phyloP scores from a whole-genome alignment of 2,888 invertebrate species.

The Drosophila longiperda region DNA sequence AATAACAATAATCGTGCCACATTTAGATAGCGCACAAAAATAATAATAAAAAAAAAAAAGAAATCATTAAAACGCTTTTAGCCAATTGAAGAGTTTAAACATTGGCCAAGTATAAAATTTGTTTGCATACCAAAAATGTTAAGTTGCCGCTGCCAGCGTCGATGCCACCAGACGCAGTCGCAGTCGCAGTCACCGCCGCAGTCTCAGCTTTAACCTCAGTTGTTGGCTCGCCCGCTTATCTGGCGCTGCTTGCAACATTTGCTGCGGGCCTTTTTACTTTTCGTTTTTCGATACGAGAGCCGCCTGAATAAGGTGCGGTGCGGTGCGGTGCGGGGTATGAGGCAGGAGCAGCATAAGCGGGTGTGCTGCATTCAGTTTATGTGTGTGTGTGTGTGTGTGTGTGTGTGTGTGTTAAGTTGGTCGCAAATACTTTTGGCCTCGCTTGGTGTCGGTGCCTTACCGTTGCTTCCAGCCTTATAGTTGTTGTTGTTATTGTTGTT shows the following conservation, averaged over 20 bases:
- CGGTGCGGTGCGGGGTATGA: not conserved
- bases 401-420: conserved; percentile 69
- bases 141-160: conserved; percentile 60
- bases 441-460: conserved; percentile 79
- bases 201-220: conserved; percentile 52
- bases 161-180: conserved; percentile 43
- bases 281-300: conserved; percentile 76
- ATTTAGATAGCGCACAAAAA: conserved; percentile 72
- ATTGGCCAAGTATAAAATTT: conserved; percentile 81
- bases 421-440: conserved; percentile 78
- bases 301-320: conserved; percentile 52
- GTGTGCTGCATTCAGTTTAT: conserved; percentile 48
- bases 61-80: conserved; percentile 65
- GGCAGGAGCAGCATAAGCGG: conserved; percentile 27
- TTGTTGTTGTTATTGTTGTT: conserved; percentile 27
- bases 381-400: conserved; percentile 34
- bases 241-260: conserved; percentile 79
- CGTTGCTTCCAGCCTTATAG: conserved; percentile 62
- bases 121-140: conserved; percentile 75
- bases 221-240: conserved; percentile 71
- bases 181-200: conserved; percentile 26
- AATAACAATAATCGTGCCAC: conserved; percentile 82
- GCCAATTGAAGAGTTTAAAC: conserved; percentile 81
- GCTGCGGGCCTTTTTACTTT: conserved; percentile 77
- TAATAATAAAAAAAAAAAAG: not conserved